A percentile compares a stretch with the other conserved stretches of the same genome.
Conservation (phyloP, 2,113 vertebrate genomes). For the Thryonomys swinderianus region DNA sequence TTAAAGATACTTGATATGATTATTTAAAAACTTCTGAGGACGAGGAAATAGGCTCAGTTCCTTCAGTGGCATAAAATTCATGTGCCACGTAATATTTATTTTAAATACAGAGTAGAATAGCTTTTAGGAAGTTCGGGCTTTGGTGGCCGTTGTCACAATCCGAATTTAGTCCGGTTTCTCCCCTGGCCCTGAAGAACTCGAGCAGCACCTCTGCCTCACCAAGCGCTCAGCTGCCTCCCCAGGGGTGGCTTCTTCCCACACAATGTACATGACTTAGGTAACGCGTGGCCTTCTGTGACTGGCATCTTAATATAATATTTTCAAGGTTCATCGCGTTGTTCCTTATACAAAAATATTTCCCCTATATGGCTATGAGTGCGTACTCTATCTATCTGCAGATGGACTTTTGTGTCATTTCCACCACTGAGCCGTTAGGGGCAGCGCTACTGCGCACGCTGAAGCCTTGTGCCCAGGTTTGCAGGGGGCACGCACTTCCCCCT, state of each 20-base stretch:
- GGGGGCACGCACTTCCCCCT: neutral
- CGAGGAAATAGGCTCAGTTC: neutral
- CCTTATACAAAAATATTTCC: neutral
- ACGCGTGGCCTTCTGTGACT: neutral
- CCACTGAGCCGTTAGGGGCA: neutral
- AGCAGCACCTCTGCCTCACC: neutral
- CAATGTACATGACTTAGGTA: neutral
- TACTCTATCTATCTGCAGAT: neutral
- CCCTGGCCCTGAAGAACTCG: neutral
- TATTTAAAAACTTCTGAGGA: neutral
- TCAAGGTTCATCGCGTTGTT: neutral
- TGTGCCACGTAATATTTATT: neutral
- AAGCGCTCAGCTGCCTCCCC: neutral
- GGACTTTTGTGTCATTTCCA: neutral
- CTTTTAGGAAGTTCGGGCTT: neutral
- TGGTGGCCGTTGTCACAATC: neutral
- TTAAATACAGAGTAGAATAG: neutral
- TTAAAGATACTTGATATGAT: conserved; percentile 3
- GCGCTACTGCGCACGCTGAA: neutral
- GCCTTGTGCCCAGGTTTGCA: neutral
- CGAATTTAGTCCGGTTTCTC: neutral
- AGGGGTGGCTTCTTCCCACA: neutral
- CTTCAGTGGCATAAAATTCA: neutral
- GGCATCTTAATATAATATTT: neutral
- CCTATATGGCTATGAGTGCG: neutral